phyloP scores from a whole-genome alignment of 2,888 invertebrate genomes.

The Meandrusa payeni region DNA sequence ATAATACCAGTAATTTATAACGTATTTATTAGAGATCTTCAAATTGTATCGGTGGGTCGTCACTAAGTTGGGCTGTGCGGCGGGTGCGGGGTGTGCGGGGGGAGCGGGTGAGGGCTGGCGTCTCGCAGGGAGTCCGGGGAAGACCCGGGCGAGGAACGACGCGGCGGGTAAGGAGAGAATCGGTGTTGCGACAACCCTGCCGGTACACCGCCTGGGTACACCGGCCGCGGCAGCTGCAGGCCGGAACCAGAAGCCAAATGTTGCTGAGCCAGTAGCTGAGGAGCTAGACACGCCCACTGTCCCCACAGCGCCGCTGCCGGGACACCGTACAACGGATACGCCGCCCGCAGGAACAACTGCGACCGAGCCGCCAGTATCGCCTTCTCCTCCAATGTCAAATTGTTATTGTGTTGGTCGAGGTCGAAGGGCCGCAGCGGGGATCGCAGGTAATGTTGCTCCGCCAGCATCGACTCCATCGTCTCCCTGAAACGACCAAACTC shows the following conservation, averaged over 20 bases:
- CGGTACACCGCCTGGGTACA: slow-evolving; percentile 61
- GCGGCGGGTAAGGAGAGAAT: slow-evolving; percentile 81
- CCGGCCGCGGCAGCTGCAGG: slow-evolving; percentile 73
- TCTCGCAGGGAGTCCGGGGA: slow-evolving; percentile 83
- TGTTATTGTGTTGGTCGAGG: slow-evolving; percentile 86
- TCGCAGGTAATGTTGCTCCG: slow-evolving; percentile 91
- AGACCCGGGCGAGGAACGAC: slow-evolving; percentile 74
- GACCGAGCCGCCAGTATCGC: slow-evolving; percentile 89
- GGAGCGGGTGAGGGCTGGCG: slow-evolving; percentile 62
- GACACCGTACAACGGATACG: slow-evolving; percentile 81
- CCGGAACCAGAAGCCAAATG: slow-evolving; percentile 79
- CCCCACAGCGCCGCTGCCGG: slow-evolving; percentile 84
- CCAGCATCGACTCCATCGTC: slow-evolving; percentile 94
- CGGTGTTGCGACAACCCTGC: slow-evolving; percentile 78
- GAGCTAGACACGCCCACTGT: slow-evolving; percentile 86
- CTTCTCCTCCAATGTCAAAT: slow-evolving; percentile 88
- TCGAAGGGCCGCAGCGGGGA: slow-evolving; percentile 88
- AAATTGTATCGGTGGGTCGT: slow-evolving; percentile 31
- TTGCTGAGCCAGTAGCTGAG: slow-evolving; percentile 84
- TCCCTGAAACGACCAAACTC: slow-evolving; percentile 83
- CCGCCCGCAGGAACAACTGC: slow-evolving; percentile 86
- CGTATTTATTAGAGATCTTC: slow-evolving; percentile 49
- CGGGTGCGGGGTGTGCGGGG: slow-evolving; percentile 53
- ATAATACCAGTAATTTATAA: slow-evolving; percentile 43
- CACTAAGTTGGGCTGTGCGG: slow-evolving; percentile 74